Conservation (phyloP, 2,888 invertebrate genomes). For the Belgica antarctica region DNA sequence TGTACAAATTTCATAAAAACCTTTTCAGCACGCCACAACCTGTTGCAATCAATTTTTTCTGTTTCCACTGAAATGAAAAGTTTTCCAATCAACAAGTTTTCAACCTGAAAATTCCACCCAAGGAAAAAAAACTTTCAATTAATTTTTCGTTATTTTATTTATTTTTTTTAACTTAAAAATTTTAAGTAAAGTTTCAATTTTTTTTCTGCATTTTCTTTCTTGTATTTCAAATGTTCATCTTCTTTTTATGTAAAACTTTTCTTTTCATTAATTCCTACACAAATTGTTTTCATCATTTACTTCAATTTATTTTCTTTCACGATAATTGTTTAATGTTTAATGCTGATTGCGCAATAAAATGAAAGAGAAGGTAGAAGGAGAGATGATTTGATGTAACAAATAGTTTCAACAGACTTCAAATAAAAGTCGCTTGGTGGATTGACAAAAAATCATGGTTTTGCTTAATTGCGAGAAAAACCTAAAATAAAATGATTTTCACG, state of each 20-base stretch:
- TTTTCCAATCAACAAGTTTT: neutral
- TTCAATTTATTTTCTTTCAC: slow-evolving; percentile 39
- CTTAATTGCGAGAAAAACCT: neutral
- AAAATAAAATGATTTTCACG: slow-evolving; percentile 28
- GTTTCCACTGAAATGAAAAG: no score
- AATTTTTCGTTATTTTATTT: slow-evolving; percentile 39
- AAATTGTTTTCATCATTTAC: slow-evolving; percentile 19
- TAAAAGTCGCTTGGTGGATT: slow-evolving; percentile 1
- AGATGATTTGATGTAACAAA: neutral
- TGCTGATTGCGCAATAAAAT: slow-evolving; percentile 41
- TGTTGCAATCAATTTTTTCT: no score
- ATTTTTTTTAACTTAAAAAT: slow-evolving; percentile 43
- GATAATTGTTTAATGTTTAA: slow-evolving; percentile 35
- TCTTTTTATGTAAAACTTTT: slow-evolving; percentile 43
- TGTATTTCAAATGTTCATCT: slow-evolving; percentile 22
- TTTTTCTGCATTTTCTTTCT: slow-evolving; percentile 17
- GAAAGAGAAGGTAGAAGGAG: slow-evolving; percentile 23
- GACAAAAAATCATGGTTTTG: slow-evolving; percentile 2
- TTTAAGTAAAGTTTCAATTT: slow-evolving; percentile 40
- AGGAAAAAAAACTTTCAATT: slow-evolving; percentile 22
- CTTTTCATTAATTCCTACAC: slow-evolving; percentile 43
- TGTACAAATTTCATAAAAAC: no score
- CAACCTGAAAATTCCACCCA: neutral
- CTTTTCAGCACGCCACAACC: no score
- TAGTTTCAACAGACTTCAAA: slow-evolving; percentile 7